Base-by-base conservation (phyloP, 2,797 vertebrate species). In the Antrozous pallidus region DNA sequence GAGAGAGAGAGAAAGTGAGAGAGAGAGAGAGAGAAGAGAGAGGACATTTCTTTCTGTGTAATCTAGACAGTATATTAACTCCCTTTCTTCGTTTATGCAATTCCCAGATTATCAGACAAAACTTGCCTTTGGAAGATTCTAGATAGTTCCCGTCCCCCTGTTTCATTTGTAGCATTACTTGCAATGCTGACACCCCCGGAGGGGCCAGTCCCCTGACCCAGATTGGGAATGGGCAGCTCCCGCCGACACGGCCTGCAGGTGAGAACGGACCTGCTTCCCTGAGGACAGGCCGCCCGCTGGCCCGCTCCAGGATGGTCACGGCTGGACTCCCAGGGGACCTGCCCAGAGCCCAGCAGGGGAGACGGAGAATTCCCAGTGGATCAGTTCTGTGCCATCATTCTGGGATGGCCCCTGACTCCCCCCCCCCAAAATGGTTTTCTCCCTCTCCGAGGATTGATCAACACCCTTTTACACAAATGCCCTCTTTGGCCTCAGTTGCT, bases 281-380 rank as follows among this genome's bases (percentile, higher is more conserved):
- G 8, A 83, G 24, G 3, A 16, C 5, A 2, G 12, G 24, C 10
- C 42, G 17, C 38, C 13, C 22, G 3, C 8, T 11, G 2, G 0
- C 3, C 5, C 5, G 14, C 63, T 38, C 20, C 45, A 17, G 17
- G 24, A 8, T 47, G 14, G 8, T 10, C 12, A 16, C 16, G 11
- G 8, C 5, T 38, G 0, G 31, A 45, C 9, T 18, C 18, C 13
- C 20, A 10, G 2, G 22, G 6, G 8, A 49, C 5, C 12, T 45
- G 3, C 49, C 18, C 4, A 31, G 28, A 20, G 18, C 9, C 8
- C 42, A 69, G 28, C 5, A 22, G 12, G 31, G 5, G 8, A 38
- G 26, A 65, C 0, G 18, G 11, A 1, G 2, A 12, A 5, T 33
- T 69, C n/a, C 28, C 47, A 40, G 16, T 24, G 20, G 45, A 36